A percentile compares a stretch with the other conserved stretches of the same genome.
phyloP scores from a whole-genome alignment of 2,797 vertebrate genomes.

The Natrix natrix region DNA sequence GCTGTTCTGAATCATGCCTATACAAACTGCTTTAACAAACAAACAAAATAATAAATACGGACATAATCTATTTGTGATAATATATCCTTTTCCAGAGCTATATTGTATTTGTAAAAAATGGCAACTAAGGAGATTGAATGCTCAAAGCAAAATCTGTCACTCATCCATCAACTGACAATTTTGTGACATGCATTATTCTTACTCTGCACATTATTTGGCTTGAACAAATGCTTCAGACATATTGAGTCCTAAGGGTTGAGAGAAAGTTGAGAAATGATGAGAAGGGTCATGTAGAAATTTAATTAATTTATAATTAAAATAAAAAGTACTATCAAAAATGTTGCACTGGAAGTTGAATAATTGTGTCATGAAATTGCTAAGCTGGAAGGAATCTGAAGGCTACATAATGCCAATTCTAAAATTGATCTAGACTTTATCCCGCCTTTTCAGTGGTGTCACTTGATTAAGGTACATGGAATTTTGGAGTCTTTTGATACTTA shows the following conservation, averaged over 20 bases:
- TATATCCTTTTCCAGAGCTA: background rate
- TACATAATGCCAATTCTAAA: background rate
- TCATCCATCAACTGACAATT: background rate
- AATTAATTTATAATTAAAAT: background rate
- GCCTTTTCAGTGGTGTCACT: background rate
- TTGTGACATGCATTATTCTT: slow-evolving; percentile 38
- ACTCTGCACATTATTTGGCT: slow-evolving; percentile 39
- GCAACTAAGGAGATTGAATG: slow-evolving; percentile 34
- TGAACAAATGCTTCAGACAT: slow-evolving; percentile 41
- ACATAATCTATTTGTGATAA: background rate
- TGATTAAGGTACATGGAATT: background rate
- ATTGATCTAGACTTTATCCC: background rate
- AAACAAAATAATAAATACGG: background rate
- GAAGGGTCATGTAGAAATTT: background rate
- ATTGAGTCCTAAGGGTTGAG: slow-evolving; percentile 30
- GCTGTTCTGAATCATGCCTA: background rate
- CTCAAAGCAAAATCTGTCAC: slow-evolving; percentile 25
- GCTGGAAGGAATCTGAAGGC: background rate
- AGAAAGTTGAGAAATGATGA: slow-evolving; percentile 25
- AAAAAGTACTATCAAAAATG: slow-evolving; percentile 34
- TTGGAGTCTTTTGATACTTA: background rate
- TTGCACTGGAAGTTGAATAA: slow-evolving; percentile 27
- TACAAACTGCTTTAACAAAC: background rate
- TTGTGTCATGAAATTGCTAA: slow-evolving; percentile 9
- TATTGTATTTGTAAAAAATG: slow-evolving; percentile 4